Evolutionary conservation across 2,888 invertebrate species (phyloP).

Genomic region (Acrobasis consociella): DNA sequence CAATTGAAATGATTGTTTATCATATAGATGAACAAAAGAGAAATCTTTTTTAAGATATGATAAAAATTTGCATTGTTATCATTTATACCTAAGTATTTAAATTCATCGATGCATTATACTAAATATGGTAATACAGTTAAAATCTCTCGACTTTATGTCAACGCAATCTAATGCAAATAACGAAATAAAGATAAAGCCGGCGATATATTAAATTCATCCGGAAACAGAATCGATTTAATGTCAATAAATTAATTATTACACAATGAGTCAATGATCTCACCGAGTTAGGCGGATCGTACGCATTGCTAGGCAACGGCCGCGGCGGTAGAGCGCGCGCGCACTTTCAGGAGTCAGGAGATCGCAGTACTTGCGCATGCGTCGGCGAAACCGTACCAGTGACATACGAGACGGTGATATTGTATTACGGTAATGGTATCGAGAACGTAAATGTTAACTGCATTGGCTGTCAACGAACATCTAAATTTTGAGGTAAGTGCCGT

Average conservation of each 20-base stretch:
- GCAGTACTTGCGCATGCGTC: slow-evolving; percentile 45
- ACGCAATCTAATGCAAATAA: slow-evolving; percentile 14
- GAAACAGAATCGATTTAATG: slow-evolving; percentile 11
- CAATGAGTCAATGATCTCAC: slow-evolving; percentile 34
- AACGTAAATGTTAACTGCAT: slow-evolving; percentile 6
- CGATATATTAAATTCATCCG: slow-evolving; percentile 6
- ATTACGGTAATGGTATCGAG: slow-evolving; percentile 3
- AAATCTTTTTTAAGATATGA: too few relatives aligned
- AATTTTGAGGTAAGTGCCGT: slow-evolving; percentile 3
- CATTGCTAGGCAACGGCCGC: slow-evolving; percentile 14
- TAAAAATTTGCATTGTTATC: neutral
- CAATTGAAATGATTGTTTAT: too few relatives aligned
- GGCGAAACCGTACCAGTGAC: slow-evolving; percentile 30
- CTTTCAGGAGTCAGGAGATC: slow-evolving; percentile 31
- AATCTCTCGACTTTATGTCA: neutral
- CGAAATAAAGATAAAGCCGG: slow-evolving; percentile 9
- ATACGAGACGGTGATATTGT: neutral
- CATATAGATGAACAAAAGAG: too few relatives aligned
- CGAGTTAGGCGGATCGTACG: slow-evolving; percentile 22
- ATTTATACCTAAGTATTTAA: neutral
- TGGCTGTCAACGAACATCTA: neutral
- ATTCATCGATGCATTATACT: neutral
- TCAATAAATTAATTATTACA: slow-evolving; percentile 22
- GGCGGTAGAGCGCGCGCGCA: slow-evolving; percentile 32
- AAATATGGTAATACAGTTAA: neutral